Conservation (phyloP, 2,113 vertebrate species). For the Tursiops truncatus region DNA sequence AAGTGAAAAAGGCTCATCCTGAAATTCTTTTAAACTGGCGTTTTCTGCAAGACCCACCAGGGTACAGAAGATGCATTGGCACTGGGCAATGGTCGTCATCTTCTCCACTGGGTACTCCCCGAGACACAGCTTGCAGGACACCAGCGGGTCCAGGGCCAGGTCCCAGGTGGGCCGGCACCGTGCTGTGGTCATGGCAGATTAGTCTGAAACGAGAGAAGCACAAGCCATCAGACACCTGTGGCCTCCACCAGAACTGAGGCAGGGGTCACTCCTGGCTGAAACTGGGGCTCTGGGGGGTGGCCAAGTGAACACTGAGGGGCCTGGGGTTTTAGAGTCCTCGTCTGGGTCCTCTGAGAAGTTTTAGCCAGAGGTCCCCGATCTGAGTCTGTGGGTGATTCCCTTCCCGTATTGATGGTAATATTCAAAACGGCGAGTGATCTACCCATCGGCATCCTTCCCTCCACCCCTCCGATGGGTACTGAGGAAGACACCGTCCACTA, state of each 20-base stretch:
- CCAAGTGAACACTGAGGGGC: fast-evolving
- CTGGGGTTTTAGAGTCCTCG: fast-evolving
- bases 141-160: slow-evolving; percentile 96
- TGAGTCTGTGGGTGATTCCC: not conserved
- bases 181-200: slow-evolving; percentile 93
- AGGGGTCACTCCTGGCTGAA: fast-evolving
- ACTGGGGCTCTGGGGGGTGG: fast-evolving
- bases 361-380: not conserved
- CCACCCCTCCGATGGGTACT: fast-evolving
- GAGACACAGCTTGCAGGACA: slow-evolving; percentile 98
- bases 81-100: slow-evolving; percentile 98
- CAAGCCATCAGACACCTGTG: fast-evolving
- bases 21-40: fast-evolving
- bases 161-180: slow-evolving; percentile 97
- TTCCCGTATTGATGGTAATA: not conserved
- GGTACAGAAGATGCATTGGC: slow-evolving; percentile 99
- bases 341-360: not conserved
- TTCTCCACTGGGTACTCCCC: slow-evolving; percentile 98
- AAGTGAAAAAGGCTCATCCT: not conserved
- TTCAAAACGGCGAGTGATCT: not conserved
- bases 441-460: fast-evolving
- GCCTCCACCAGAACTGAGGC: not conserved
- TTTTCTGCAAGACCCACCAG: slow-evolving; percentile 87
- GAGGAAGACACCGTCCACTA: not conserved
- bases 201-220: slow-evolving; percentile 82